Conservation (phyloP, 2,888 invertebrate species). For the Dioctria linearis region DNA sequence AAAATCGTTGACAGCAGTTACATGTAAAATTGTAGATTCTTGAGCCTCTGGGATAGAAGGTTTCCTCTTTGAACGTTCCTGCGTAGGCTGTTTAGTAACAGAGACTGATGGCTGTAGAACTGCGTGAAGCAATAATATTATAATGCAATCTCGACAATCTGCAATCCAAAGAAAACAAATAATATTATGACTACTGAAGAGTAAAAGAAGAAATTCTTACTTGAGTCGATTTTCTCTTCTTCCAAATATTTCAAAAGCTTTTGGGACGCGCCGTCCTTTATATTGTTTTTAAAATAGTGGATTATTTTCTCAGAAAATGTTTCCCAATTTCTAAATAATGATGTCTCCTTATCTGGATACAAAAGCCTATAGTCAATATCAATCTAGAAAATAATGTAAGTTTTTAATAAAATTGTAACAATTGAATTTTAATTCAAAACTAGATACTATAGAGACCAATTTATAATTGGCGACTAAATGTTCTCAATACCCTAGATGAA, state of each 20-base stretch:
- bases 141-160: constrained; percentile 52
- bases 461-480: too few relatives aligned
- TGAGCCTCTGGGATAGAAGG: constrained; percentile 36
- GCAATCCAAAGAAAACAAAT: neutral
- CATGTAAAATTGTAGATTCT: neutral
- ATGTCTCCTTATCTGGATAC: constrained; percentile 2
- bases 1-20: too few relatives aligned
- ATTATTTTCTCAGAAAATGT: constrained; percentile 10
- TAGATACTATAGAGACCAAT: too few relatives aligned
- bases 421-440: too few relatives aligned
- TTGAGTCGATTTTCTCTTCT: constrained; percentile 28
- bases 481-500: too few relatives aligned
- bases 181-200: neutral
- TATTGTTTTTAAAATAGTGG: constrained; percentile 3
- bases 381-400: too few relatives aligned
- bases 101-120: constrained; percentile 35
- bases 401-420: too few relatives aligned
- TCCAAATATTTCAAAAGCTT: constrained; percentile 22
- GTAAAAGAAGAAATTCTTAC: constrained; percentile 21
- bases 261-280: constrained; percentile 18
- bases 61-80: constrained; percentile 50
- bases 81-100: neutral
- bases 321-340: constrained; percentile 20
- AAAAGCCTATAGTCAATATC: too few relatives aligned
- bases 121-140: constrained; percentile 6